A percentile compares a stretch with the other conserved stretches of the same genome.
Conservation (phyloP, 53 echinoderm and acorn worm genomes). For the Paracentrotus lividus region DNA sequence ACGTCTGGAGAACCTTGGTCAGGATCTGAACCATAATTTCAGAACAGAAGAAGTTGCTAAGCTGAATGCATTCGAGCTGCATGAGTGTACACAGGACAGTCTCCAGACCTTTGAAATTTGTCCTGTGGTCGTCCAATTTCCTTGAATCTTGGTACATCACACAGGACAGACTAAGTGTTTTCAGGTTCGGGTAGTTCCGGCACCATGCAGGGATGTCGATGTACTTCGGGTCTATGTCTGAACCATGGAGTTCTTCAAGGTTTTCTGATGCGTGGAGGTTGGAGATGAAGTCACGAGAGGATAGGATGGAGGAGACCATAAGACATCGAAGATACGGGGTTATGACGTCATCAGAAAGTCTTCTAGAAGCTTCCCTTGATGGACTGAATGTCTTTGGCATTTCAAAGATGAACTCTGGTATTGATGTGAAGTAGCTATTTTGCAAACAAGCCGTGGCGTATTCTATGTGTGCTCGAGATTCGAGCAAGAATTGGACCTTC, state of each 20-base stretch:
- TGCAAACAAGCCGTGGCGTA: slow-evolving; percentile 62
- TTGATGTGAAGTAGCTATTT: slow-evolving; percentile 52
- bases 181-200: slow-evolving; percentile 57
- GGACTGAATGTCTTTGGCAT: slow-evolving; percentile 63
- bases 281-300: slow-evolving; percentile 55
- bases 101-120: slow-evolving; percentile 9
- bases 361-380: slow-evolving; percentile 34
- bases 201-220: slow-evolving; percentile 55
- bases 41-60: slow-evolving; percentile 61
- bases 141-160: slow-evolving; percentile 12
- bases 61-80: background rate
- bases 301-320: slow-evolving; percentile 11
- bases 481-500: slow-evolving; percentile 30
- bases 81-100: background rate
- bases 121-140: slow-evolving; percentile 30
- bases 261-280: slow-evolving; percentile 48
- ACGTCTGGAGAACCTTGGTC: slow-evolving; percentile 12
- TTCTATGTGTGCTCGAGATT: background rate
- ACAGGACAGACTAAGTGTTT: slow-evolving; percentile 33
- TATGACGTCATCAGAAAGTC: slow-evolving; percentile 52
- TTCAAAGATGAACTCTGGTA: slow-evolving; percentile 51
- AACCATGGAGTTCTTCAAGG: slow-evolving; percentile 47
- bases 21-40: slow-evolving; percentile 38
- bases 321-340: slow-evolving; percentile 1
- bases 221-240: slow-evolving; percentile 65